Evolutionary conservation across 2,888 invertebrate genomes (phyloP).

Genomic region (Drosophila suboccidentalis): DNA sequence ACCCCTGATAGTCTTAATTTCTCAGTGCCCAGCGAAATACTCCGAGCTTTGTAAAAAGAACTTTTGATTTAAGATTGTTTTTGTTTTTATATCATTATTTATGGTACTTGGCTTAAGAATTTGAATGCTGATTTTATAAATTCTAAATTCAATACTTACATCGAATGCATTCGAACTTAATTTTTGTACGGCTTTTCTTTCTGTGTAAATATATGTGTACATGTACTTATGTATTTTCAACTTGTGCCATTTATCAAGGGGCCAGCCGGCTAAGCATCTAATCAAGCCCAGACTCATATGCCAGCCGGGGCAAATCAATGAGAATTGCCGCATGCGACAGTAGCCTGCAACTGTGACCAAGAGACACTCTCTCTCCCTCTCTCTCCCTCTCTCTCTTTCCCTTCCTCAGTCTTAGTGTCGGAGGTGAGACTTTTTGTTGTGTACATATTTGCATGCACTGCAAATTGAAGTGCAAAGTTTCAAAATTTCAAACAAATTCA

Average conservation of each 20-base stretch:
- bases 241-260: slow-evolving; percentile 67
- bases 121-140: too few species aligned
- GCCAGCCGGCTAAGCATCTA: slow-evolving; percentile 61
- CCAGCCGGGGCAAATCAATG: slow-evolving; percentile 69
- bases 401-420: neutral
- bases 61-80: too few species aligned
- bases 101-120: too few species aligned
- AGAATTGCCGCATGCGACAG: slow-evolving; percentile 55
- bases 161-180: too few species aligned
- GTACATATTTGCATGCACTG: slow-evolving; percentile 68
- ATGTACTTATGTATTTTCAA: slow-evolving; percentile 33
- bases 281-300: slow-evolving; percentile 72
- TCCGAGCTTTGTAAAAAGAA: too few species aligned
- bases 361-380: neutral
- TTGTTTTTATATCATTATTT: too few species aligned
- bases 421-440: slow-evolving; percentile 24
- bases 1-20: too few species aligned
- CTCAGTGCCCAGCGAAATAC: too few species aligned
- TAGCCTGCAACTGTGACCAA: slow-evolving; percentile 65
- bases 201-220: neutral
- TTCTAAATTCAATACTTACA: too few species aligned
- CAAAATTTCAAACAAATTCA: slow-evolving; percentile 44
- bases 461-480: slow-evolving; percentile 80
- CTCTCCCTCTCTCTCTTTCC: neutral
- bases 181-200: too few species aligned